These are phyloP conservation scores for Potamilus streckersoni DNA, from an alignment of 1,140 invertebrate genomes.

Conservation along the genomic window DNA sequence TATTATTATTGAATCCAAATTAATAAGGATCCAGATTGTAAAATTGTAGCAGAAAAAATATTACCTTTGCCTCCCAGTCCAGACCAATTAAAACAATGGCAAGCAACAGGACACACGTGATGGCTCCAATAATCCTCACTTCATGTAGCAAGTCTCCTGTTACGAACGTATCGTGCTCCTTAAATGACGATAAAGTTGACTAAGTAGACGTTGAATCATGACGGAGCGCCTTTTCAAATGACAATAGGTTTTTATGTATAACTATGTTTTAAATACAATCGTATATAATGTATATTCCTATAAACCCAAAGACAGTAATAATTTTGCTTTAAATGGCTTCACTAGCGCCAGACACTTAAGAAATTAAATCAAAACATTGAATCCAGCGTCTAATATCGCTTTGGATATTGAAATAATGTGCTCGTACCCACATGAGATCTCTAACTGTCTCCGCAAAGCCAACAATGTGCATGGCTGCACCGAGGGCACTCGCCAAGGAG, in stretches of 20 bases:
- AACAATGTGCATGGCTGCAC: slow-evolving; percentile 96
- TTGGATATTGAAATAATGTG: not conserved
- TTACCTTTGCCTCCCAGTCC: slow-evolving; percentile 71
- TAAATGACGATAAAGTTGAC: not conserved
- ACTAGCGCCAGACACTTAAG: not conserved
- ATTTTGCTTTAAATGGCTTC: not conserved
- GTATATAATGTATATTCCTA: not conserved
- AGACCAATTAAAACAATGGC: slow-evolving; percentile 68
- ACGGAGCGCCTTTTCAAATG: no score
- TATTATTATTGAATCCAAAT: not conserved
- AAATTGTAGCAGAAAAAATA: not conserved
- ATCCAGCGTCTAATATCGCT: not conserved
- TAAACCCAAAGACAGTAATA: not conserved
- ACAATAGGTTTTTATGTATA: no score
- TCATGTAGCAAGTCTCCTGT: slow-evolving; percentile 69
- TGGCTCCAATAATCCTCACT: slow-evolving; percentile 72
- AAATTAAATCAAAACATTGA: not conserved
- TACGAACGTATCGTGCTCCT: slow-evolving; percentile 54
- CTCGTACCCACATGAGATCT: slow-evolving; percentile 58
- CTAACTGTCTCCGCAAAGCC: slow-evolving; percentile 94
- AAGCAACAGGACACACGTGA: slow-evolving; percentile 63
- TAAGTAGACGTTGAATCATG: no score
- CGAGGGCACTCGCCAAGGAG: slow-evolving; percentile 73
- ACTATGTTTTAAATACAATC: not conserved
- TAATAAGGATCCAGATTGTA: no score